Conservation (phyloP, 2,888 invertebrate genomes). For the Lasioglossum lativentre region DNA sequence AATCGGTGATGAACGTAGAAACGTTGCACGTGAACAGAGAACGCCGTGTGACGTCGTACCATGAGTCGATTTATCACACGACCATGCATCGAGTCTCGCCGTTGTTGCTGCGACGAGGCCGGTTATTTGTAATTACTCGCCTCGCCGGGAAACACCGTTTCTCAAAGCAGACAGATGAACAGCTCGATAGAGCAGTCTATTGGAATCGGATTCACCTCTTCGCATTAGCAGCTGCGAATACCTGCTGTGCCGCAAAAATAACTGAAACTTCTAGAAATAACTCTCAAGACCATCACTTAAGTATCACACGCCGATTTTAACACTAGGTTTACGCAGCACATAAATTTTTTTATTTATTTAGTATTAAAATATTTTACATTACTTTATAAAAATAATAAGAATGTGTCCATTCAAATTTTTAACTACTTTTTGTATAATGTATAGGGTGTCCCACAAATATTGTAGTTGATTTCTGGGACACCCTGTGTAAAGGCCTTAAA, state of each 20-base stretch:
- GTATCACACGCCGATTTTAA: no score
- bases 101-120: slow-evolving; percentile 64
- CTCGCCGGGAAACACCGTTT: slow-evolving; percentile 65
- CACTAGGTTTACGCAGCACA: no score
- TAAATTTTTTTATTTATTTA: no score
- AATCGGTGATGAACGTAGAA: slow-evolving; percentile 47
- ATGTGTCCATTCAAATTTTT: no score
- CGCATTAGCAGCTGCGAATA: background rate
- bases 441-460: no score
- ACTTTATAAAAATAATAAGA: no score
- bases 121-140: slow-evolving; percentile 77
- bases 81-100: slow-evolving; percentile 58
- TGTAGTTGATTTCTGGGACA: no score
- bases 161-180: slow-evolving; percentile 69
- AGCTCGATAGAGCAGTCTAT: slow-evolving; percentile 62
- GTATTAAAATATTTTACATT: no score
- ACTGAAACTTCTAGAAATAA: background rate
- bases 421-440: no score
- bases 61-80: slow-evolving; percentile 74
- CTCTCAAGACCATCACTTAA: background rate
- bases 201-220: slow-evolving; percentile 37
- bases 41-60: slow-evolving; percentile 33
- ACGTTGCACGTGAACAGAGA: slow-evolving; percentile 21
- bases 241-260: background rate
- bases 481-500: no score